Conservation (phyloP, 92 coral and sea anemone species). For the Epizoanthus scotinus region DNA sequence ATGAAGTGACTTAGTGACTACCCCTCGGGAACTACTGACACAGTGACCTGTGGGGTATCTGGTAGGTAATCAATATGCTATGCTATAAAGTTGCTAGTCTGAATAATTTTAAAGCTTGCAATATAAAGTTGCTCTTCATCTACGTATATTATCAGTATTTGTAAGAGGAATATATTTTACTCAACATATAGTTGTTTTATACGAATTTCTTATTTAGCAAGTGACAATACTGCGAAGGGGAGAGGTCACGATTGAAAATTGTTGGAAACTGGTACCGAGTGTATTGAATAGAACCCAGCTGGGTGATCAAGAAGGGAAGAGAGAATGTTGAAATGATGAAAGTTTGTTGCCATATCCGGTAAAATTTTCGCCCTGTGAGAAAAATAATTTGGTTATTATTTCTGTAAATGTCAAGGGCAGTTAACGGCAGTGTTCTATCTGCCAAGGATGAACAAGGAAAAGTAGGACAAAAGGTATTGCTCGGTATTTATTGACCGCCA, state of each 20-base stretch:
- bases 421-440: conserved; percentile 28
- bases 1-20: neutral
- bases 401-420: conserved; percentile 44
- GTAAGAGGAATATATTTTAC: too few relatives aligned
- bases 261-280: conserved; percentile 35
- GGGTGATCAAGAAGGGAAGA: neutral
- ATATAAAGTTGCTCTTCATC: too few relatives aligned
- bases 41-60: neutral
- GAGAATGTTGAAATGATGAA: conserved; percentile 20
- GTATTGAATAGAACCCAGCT: neutral
- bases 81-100: too few relatives aligned
- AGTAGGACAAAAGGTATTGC: conserved; percentile 28
- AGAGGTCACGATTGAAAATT: neutral
- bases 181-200: too few relatives aligned
- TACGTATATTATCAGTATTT: too few relatives aligned
- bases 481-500: neutral
- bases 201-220: too few relatives aligned
- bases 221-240: neutral
- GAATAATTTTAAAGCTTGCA: too few relatives aligned
- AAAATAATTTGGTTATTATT: neutral
- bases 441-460: conserved; percentile 24
- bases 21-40: conserved; percentile 22
- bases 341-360: conserved; percentile 35
- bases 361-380: conserved; percentile 15
- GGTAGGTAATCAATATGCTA: too few relatives aligned